phyloP scores from a whole-genome alignment of 2,113 vertebrate species.

The Pontoporia blainvillei region DNA sequence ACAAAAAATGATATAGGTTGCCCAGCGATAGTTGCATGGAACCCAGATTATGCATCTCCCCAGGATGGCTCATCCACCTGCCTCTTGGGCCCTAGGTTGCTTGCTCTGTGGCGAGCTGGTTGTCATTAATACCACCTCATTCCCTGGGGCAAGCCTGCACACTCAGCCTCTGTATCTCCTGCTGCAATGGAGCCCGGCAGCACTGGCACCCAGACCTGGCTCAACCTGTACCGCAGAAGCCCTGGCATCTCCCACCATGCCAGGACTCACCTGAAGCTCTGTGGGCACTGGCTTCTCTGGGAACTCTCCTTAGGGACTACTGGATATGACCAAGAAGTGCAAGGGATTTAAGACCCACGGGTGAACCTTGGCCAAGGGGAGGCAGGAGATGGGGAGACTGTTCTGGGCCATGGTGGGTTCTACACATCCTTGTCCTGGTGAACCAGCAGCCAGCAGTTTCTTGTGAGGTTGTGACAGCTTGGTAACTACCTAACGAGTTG shows the following conservation, averaged over 20 bases:
- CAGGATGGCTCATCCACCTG: not conserved
- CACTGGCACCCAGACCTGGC: too few relatives aligned
- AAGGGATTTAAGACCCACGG: not conserved
- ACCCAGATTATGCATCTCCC: not conserved
- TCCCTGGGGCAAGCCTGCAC: not conserved
- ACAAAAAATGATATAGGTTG: not conserved
- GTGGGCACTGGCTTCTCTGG: not conserved
- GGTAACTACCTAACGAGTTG: not conserved
- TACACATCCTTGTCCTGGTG: not conserved
- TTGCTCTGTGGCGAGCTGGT: not conserved
- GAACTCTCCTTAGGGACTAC: not conserved
- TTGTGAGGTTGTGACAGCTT: not conserved
- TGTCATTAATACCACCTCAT: not conserved
- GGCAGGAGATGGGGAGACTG: not conserved
- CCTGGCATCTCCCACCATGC: not conserved
- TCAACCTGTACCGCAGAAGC: not conserved
- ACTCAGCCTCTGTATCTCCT: too few relatives aligned
- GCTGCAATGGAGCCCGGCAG: not conserved
- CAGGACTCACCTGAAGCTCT: not conserved
- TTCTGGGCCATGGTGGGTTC: not conserved
- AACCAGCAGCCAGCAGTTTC: not conserved
- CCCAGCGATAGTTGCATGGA: not conserved
- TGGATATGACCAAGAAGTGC: not conserved
- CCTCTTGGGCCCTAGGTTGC: not conserved
- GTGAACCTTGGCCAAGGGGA: not conserved